Base-by-base conservation (phyloP, 1,140 invertebrate genomes). In the Scaptomyza graminum region DNA sequence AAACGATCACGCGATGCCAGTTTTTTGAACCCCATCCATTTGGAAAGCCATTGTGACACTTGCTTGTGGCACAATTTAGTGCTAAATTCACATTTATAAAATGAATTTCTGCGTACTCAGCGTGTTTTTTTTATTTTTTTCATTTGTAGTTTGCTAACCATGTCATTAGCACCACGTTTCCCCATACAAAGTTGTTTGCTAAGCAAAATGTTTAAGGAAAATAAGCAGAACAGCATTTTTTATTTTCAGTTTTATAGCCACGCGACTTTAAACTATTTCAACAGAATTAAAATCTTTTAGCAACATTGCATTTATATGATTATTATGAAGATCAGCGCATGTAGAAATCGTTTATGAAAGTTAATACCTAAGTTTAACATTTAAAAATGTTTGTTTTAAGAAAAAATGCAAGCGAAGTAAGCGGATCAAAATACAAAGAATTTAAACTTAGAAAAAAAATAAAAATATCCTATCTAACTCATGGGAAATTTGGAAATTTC, bases 21-120 rank as follows among this genome's bases (percentile, higher is more conserved):
- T 47, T 68, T 66, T 41, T 64, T 66, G 63, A 61, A 73, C 54
- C n/a, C 56, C 31, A 34, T 9, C 65, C 74, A 54, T 50, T 18
- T 15, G 8, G 66, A 56, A 79, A 79, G 79, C 71, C 80, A 84
- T 75, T 83, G 18, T 22, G 82, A 81, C 82, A 69, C 73, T 52
- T 61, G 52, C 65, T 71, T 54, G 50, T 39, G 52, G 50, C 51
- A 34, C 12, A 41, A n/a, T 46, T 52, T 37, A 59, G 22, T 31
- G 15, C 18, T 39, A 34, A 55, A 8, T 67, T 55, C 69, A 72
- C 28, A 67, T 66, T 65, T 52, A n/a, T 6, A 9, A 47, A 56
- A 43, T 52, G 13, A 65, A 52, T 74, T 78, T 68, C 47, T 50
- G 44, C 28, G 34, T 44, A 47, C 56, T 87, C 78, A 85, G 81